Conservation (phyloP, 1,140 invertebrate species). For the Vanessa atalanta region DNA sequence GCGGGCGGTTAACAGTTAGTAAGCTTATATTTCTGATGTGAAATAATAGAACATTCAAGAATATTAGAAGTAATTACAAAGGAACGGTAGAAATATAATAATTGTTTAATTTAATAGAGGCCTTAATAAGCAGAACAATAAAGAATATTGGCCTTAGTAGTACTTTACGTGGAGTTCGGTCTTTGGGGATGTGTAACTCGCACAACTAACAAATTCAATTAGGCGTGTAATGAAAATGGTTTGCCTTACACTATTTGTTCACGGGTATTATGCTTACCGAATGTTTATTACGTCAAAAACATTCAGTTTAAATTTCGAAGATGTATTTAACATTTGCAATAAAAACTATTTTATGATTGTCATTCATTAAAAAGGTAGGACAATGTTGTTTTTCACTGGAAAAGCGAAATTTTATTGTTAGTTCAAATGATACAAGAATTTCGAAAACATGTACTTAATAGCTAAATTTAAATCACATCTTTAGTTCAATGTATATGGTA, state of each 20-base stretch:
- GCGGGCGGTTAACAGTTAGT: neutral
- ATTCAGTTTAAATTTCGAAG: neutral
- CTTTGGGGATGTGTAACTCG: constrained; percentile 34
- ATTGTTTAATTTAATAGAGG: constrained; percentile 27
- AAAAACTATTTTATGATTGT: too few relatives aligned
- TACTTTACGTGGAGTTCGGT: constrained; percentile 24
- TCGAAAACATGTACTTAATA: too few relatives aligned
- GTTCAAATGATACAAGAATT: too few relatives aligned
- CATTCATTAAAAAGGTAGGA: too few relatives aligned
- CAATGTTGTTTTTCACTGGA: too few relatives aligned
- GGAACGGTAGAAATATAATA: constrained; percentile 15
- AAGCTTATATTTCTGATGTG: constrained; percentile 1
- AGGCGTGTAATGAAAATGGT: constrained; percentile 49
- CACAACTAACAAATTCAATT: constrained; percentile 48
- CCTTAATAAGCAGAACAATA: constrained; percentile 34
- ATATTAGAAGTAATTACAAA: constrained; percentile 5
- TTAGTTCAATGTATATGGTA: neutral
- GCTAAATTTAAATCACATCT: too few relatives aligned
- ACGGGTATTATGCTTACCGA: constrained; percentile 5
- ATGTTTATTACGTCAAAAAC: neutral
- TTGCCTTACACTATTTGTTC: constrained; percentile 39
- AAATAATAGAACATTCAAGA: constrained; percentile 12
- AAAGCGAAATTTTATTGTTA: too few relatives aligned
- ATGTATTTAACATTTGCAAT: neutral
- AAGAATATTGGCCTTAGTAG: constrained; percentile 36